A percentile compares a stretch with the other conserved stretches of the same genome.
phyloP scores from a whole-genome alignment of 2,888 invertebrate species.

The Plagiodera versicolora region DNA sequence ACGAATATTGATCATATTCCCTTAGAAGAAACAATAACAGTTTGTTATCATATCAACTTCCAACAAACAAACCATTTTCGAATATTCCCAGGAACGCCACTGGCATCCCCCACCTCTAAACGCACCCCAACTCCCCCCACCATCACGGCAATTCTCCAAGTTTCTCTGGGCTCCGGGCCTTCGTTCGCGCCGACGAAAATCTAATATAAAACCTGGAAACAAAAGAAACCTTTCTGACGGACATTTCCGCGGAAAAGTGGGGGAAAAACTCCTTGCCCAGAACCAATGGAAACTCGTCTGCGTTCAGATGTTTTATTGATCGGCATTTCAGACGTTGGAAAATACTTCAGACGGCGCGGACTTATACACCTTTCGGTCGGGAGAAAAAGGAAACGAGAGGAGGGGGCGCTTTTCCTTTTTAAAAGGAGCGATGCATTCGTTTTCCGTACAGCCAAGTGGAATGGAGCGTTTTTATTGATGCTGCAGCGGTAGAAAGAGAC shows the following conservation, averaged over 20 bases:
- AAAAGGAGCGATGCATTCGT: constrained; percentile 39
- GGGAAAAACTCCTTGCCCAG: constrained; percentile 55
- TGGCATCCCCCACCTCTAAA: constrained; percentile 18
- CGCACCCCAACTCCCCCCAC: constrained; percentile 14
- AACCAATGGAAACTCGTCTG: constrained; percentile 53
- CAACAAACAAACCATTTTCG: too few species aligned
- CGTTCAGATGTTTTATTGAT: constrained; percentile 55
- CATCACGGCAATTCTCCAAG: constrained; percentile 34
- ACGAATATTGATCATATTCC: too few species aligned
- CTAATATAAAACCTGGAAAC: constrained; percentile 53
- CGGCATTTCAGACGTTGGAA: constrained; percentile 52
- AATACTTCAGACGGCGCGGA: constrained; percentile 47
- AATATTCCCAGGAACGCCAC: constrained; percentile 10
- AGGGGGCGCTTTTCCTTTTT: constrained; percentile 35
- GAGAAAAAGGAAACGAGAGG: constrained; percentile 35
- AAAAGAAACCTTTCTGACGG: constrained; percentile 55
- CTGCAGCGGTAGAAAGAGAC: constrained; percentile 17
- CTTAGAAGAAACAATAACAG: too few species aligned
- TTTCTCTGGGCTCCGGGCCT: constrained; percentile 33
- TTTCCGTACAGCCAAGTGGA: constrained; percentile 38
- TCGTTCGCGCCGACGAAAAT: constrained; percentile 44
- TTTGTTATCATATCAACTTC: too few species aligned
- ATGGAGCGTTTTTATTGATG: constrained; percentile 40
- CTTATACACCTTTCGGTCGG: constrained; percentile 40
- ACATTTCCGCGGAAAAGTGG: constrained; percentile 52